Evolutionary conservation across 1,140 invertebrate species (phyloP).

Genomic region (Cepaea nemoralis): DNA sequence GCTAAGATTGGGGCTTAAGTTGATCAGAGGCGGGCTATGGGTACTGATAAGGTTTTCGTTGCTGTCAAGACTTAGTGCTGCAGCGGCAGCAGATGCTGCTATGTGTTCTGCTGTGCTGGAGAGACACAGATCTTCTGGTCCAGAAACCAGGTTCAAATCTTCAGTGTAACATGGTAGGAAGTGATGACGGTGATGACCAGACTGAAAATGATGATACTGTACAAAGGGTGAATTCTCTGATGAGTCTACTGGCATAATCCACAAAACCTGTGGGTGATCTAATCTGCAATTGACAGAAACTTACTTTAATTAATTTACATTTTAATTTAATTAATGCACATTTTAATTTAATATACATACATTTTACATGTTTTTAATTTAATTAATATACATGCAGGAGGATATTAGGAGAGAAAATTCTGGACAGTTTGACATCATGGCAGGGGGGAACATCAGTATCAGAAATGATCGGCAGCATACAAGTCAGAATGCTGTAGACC

Average conservation of each 20-base stretch:
- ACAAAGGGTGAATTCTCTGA: slow-evolving; percentile 31
- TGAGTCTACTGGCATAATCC: slow-evolving; percentile 44
- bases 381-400: too few species aligned
- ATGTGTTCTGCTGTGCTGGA: slow-evolving; percentile 34
- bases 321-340: too few species aligned
- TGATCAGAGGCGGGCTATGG: slow-evolving; percentile 70
- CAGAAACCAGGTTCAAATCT: slow-evolving; percentile 29
- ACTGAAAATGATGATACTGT: slow-evolving; percentile 29
- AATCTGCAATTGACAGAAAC: background rate
- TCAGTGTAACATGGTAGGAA: slow-evolving; percentile 40
- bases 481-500: too few species aligned
- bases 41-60: slow-evolving; percentile 63
- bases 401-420: too few species aligned
- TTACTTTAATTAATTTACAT: background rate
- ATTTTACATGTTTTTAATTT: too few species aligned
- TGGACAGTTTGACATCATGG: too few species aligned
- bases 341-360: too few species aligned
- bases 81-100: slow-evolving; percentile 23
- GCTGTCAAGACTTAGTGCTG: slow-evolving; percentile 36
- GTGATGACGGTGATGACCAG: slow-evolving; percentile 36
- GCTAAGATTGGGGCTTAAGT: slow-evolving; percentile 70
- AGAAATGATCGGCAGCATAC: too few species aligned
- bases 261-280: background rate
- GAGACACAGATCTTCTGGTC: slow-evolving; percentile 30
- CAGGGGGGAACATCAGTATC: too few species aligned